Percentiles rank a stretch among this genome's conserved stretches.
Evolutionary conservation across 2,888 invertebrate species (phyloP).

Genomic region (Cecidostiba fungosa): DNA sequence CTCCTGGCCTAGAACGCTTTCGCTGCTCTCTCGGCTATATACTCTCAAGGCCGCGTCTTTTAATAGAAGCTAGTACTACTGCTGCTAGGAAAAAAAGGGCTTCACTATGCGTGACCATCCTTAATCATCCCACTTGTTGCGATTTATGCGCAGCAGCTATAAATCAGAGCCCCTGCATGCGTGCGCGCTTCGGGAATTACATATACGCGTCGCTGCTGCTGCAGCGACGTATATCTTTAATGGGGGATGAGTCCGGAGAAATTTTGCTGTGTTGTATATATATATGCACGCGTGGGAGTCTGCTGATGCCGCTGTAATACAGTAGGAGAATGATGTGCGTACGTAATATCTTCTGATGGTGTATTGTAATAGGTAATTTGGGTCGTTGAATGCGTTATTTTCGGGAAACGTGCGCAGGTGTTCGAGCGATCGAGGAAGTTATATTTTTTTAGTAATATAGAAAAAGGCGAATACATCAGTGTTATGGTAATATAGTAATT

Average conservation of each 20-base stretch:
- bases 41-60: conserved; percentile 56
- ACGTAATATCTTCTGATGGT: neutral
- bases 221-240: neutral
- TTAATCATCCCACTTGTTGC: conserved; percentile 61
- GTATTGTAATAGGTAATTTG: neutral
- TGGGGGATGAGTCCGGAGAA: neutral
- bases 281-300: neutral
- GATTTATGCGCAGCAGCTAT: conserved; percentile 45
- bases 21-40: conserved; percentile 10
- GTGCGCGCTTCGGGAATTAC: neutral
- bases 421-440: neutral
- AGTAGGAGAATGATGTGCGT: neutral
- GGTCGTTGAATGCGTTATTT: neutral
- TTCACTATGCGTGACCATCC: conserved; percentile 48
- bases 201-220: neutral
- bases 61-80: conserved; percentile 29
- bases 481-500: neutral
- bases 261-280: neutral
- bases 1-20: neutral
- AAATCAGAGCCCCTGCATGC: conserved; percentile 37
- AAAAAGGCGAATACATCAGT: too few species aligned
- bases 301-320: neutral
- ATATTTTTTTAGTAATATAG: neutral
- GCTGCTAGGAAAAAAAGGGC: neutral
- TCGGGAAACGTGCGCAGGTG: neutral